These are phyloP conservation scores for Orthonyx spaldingii DNA, from an alignment of 2,113 vertebrate genomes.

Conservation along the genomic window DNA sequence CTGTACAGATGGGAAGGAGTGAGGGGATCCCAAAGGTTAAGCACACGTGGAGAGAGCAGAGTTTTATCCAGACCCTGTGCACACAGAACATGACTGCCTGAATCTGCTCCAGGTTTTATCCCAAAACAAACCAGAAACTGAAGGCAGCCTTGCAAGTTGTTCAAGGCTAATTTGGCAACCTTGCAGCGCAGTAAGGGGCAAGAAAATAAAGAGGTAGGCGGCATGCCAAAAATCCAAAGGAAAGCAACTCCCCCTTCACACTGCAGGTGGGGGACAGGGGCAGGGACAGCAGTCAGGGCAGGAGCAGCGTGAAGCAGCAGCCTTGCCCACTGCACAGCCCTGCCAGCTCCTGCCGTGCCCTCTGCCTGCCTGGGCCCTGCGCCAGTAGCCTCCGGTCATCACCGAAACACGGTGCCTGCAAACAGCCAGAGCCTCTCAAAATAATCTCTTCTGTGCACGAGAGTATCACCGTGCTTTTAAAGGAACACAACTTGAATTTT, in stretches of 20 bases:
- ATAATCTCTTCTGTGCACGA: not conserved
- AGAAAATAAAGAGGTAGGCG: not conserved
- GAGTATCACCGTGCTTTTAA: not conserved
- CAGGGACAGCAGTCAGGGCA: not conserved
- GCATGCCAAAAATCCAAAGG: not conserved
- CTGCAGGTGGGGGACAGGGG: not conserved
- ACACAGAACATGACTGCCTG: fast-evolving
- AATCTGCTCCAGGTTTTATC: not conserved
- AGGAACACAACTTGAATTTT: not conserved
- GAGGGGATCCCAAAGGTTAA: not conserved
- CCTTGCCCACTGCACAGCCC: not conserved
- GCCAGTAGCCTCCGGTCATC: not conserved
- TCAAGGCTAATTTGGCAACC: not conserved
- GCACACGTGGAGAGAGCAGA: too few relatives aligned
- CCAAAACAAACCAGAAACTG: not conserved
- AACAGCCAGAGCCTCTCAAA: not conserved
- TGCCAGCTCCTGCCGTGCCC: not conserved
- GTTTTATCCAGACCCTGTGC: not conserved
- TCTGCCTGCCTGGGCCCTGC: not conserved
- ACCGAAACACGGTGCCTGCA: not conserved
- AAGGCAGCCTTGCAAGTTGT: not conserved
- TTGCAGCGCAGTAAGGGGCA: not conserved
- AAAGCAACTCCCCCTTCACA: not conserved
- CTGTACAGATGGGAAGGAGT: not conserved
- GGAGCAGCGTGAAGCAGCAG: not conserved